Percentiles rank a stretch among this genome's conserved stretches.
phyloP scores from a whole-genome alignment of 1,140 invertebrate genomes.

The Panagrolaimus sp. region DNA sequence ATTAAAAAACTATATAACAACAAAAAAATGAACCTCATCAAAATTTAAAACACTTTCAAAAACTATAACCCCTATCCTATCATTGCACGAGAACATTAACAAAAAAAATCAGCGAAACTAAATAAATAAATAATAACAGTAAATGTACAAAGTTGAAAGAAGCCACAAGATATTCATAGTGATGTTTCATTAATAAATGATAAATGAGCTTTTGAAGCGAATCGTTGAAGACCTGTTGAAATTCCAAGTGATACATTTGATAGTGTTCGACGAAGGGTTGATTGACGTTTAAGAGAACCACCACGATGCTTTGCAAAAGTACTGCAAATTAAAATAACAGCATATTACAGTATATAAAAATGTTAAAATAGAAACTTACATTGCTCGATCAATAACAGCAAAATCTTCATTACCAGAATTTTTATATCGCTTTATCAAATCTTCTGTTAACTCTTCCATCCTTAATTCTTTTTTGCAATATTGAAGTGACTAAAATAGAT shows the following conservation, averaged over 20 bases:
- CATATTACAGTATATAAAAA: too few species aligned
- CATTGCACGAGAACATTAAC: too few species aligned
- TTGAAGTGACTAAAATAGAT: too few species aligned
- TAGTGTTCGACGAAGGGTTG: background rate
- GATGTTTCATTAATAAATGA: background rate
- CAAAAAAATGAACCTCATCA: background rate
- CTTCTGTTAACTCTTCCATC: background rate
- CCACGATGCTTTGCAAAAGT: background rate
- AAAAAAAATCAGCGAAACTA: too few species aligned
- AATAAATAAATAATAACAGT: too few species aligned
- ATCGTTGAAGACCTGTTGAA: background rate
- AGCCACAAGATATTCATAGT: too few species aligned
- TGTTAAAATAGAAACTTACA: background rate
- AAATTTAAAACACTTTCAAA: too few species aligned
- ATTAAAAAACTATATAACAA: too few species aligned
- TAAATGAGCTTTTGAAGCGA: background rate
- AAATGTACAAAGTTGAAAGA: too few species aligned
- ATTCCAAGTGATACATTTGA: background rate
- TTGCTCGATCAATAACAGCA: background rate
- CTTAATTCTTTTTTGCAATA: background rate
- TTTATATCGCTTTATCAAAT: background rate
- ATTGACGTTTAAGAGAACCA: background rate
- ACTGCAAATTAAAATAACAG: background rate
- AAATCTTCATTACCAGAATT: background rate
- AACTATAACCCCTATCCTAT: too few species aligned